These are phyloP conservation scores for Saguinus midas DNA, from an alignment of 2,113 vertebrate species.

Conservation along the genomic window DNA sequence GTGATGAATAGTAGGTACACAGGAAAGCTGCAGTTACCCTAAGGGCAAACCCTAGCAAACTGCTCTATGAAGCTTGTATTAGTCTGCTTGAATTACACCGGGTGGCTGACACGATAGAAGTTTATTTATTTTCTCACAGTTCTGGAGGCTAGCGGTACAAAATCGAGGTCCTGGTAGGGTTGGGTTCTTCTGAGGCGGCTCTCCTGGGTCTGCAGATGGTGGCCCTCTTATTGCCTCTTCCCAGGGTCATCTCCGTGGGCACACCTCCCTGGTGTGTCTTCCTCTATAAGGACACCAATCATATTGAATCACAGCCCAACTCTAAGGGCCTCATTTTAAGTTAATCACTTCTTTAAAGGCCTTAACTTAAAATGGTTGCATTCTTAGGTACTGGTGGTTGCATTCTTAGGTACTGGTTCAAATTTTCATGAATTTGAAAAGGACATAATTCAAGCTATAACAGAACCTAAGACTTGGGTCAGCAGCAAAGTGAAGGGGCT, in stretches of 20 bases:
- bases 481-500: neutral
- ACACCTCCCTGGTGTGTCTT: neutral
- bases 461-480: neutral
- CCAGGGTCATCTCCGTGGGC: no score
- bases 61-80: fast-evolving
- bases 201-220: neutral
- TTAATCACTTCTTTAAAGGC: neutral
- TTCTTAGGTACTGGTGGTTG: neutral
- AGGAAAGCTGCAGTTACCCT: neutral
- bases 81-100: neutral
- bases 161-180: neutral
- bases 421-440: neutral
- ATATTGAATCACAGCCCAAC: neutral
- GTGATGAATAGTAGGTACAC: neutral
- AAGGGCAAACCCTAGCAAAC: neutral
- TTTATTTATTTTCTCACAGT: neutral
- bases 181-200: neutral
- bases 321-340: neutral
- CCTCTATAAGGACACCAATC: neutral
- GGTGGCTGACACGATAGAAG: no score
- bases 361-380: neutral
- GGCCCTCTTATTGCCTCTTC: neutral
- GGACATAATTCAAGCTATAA: neutral
- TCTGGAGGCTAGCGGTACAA: neutral
- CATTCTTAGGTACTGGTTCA: no score